Evolutionary conservation across 1,140 invertebrate species (phyloP), one percentile per base, ranked within the genome.

Genomic region (Caenorhabditis briggsae): DNA sequence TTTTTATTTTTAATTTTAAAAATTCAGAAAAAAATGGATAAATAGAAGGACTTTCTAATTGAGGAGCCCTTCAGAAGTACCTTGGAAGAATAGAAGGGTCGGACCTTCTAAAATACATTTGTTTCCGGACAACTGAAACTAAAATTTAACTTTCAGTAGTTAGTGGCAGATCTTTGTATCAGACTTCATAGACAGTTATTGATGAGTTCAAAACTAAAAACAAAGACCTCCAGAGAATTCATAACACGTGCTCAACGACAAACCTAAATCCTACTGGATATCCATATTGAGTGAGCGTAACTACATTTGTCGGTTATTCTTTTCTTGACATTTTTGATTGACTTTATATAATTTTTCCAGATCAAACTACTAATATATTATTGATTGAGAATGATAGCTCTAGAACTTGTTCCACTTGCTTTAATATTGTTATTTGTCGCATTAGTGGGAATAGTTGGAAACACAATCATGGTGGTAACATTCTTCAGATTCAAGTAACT

Each of bases 281-380:
- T 33, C 33, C 33, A 33, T 33, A 33, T 70, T 70, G 64, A 70
- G 64, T 70, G 8, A 70, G 41, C 64, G 64, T 70, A 33, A 70
- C 41, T 70, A 41, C 11, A 58, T 58, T 58, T 58, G n/a, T 61
- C 33, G 25, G 9, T 61, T 9, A 11, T 25, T 23, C 59, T n/a
- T n/a, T 25, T 14, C n/a, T 25, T 9, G 23, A 12, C 23, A 9
- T 25, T 61, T 11, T 61, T 23, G n/a, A 7, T 25, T 3, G 20
- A 61, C 11, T 25, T 61, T 33, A 20, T 25, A 8, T 11, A 53
- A 50, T 0, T 9, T 25, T 33, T 3, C 9, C 25, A 25, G 0
- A 8, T 61, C 11, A 14, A 25, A 25, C 14, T 12, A 11, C 18
- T 61, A 12, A 25, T 33, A 33, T 2, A 25, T 23, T 25, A 5